Evolutionary conservation across 30 jellyfish, hydroid and myxozoan genomes (phyloP).

Genomic region (Clytia hemisphaerica): DNA sequence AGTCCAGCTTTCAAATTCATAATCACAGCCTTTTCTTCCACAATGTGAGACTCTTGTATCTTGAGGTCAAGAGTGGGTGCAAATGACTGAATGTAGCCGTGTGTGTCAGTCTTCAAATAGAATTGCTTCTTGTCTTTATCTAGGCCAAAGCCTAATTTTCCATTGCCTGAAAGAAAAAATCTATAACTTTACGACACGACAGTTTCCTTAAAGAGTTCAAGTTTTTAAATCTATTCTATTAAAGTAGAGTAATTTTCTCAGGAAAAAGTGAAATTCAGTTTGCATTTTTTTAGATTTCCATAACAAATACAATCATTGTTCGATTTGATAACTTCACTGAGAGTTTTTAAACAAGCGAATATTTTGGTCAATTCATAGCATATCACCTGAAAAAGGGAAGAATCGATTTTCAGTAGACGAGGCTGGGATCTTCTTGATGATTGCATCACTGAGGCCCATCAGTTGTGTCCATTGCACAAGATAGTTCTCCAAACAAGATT

Average conservation of each 20-base stretch:
- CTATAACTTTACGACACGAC: not conserved
- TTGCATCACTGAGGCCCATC: conserved; percentile 78
- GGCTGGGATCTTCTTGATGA: conserved; percentile 60
- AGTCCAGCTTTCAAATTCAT: conserved; percentile 67
- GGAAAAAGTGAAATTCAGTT: too few relatives aligned
- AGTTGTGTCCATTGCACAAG: conserved; percentile 46
- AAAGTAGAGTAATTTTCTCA: too few relatives aligned
- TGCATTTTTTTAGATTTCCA: too few relatives aligned
- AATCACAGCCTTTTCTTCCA: conserved; percentile 55
- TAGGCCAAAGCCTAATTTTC: conserved; percentile 47
- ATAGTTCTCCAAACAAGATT: conserved; percentile 38
- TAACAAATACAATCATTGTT: too few relatives aligned
- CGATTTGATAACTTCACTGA: too few relatives aligned
- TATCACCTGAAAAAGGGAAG: conserved; percentile 74
- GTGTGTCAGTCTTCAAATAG: conserved; percentile 32
- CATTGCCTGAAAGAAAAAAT: conserved; percentile 53
- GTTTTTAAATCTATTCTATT: too few relatives aligned
- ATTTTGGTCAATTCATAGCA: too few relatives aligned
- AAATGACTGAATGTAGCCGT: conserved; percentile 33
- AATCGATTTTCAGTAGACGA: conserved; percentile 68
- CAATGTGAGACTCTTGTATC: conserved; percentile 49
- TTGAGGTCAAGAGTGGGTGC: conserved; percentile 34
- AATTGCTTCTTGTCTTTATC: conserved; percentile 27
- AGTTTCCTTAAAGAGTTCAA: not conserved
- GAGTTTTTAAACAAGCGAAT: too few relatives aligned